Conservation (phyloP, 2,797 vertebrate species). For the Peromyscus nudipes region DNA sequence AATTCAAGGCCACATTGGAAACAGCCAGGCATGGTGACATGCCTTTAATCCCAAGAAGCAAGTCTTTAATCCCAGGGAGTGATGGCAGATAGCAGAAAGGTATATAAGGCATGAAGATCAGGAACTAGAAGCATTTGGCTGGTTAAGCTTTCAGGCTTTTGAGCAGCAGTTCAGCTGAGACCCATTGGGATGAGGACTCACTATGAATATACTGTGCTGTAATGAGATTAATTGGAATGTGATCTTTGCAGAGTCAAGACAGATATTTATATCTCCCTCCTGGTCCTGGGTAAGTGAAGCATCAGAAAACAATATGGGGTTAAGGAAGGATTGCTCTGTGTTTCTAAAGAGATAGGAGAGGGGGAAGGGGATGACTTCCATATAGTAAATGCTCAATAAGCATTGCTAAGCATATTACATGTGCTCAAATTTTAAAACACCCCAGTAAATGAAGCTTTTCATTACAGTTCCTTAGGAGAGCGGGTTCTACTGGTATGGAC, state of each 20-base stretch:
- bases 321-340: neutral
- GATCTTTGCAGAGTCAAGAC: neutral
- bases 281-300: neutral
- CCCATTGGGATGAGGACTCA: too few relatives aligned
- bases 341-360: neutral
- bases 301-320: neutral
- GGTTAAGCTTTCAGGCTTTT: too few relatives aligned
- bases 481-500: neutral
- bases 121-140: too few relatives aligned
- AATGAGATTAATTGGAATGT: neutral
- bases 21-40: too few relatives aligned
- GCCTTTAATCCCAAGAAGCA: too few relatives aligned
- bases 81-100: too few relatives aligned
- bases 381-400: neutral
- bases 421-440: slow-evolving; percentile 7
- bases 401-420: neutral
- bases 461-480: neutral
- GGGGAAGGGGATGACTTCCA: neutral
- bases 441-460: neutral
- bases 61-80: too few relatives aligned
- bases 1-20: too few relatives aligned
- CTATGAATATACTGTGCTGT: neutral
- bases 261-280: neutral
- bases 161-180: too few relatives aligned
- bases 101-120: too few relatives aligned